Evolutionary conservation across 2,888 invertebrate species (phyloP).

Genomic region (Norana najaformis): DNA sequence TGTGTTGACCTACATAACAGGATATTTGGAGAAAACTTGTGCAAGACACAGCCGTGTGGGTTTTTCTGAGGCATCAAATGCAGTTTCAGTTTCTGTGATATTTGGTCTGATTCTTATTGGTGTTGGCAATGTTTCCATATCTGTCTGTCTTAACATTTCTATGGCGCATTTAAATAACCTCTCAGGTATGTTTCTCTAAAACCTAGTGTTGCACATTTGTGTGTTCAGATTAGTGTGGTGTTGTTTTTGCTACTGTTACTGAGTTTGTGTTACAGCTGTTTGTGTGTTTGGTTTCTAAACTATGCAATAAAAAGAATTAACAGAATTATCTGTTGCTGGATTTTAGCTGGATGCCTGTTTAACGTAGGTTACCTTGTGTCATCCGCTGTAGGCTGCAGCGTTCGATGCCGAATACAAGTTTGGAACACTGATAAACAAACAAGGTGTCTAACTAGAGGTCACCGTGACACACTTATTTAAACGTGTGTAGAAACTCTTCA

Average conservation of each 20-base stretch:
- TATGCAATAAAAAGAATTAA: slow-evolving; percentile 2
- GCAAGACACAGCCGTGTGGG: not conserved
- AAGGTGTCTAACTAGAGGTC: not conserved
- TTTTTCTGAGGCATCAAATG: not conserved
- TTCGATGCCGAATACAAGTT: not conserved
- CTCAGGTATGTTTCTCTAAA: not conserved
- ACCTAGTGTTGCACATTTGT: not conserved
- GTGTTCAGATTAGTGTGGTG: not conserved
- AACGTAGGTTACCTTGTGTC: not conserved
- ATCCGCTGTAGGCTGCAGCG: not conserved
- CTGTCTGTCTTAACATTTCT: not conserved
- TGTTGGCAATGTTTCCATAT: not conserved
- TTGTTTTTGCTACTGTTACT: not conserved
- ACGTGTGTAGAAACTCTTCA: not conserved
- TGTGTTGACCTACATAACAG: not conserved
- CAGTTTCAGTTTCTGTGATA: not conserved
- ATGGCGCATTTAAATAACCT: not conserved
- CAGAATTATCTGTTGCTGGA: slow-evolving; percentile 1
- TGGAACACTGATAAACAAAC: not conserved
- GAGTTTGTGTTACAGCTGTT: not conserved
- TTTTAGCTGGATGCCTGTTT: not conserved
- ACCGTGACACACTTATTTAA: not conserved
- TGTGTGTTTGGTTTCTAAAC: not conserved
- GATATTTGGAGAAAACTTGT: not conserved
- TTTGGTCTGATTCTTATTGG: too few species aligned